Base-by-base conservation (phyloP, 2,888 invertebrate genomes). In the Dasysyrphus tricinctus region DNA sequence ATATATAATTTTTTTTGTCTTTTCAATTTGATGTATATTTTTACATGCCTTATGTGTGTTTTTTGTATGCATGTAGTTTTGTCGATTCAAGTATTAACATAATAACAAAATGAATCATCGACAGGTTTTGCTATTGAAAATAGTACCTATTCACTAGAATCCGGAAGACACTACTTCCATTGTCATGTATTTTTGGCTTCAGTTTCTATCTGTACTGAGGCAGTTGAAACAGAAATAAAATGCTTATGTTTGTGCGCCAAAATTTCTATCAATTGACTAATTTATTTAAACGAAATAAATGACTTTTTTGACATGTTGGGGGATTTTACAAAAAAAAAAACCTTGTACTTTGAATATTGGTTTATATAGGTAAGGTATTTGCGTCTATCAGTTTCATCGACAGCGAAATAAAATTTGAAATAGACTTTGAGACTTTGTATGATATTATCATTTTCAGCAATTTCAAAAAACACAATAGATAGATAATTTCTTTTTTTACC, bases 291-390 rank as follows among this genome's bases (percentile, higher is more conserved):
- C 24, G 29, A 29, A 76, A 24, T 61, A 39, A 65, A 56, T 24
- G 37, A 56, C 75, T 75, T 75, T 34, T 56, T 19, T 3, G 19
- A 76, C 37, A 39, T 77, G 57, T 39, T 67, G 39, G 39, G 47
- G 37, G 16, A 9, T 37, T 39, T 51, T 51, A 51, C 12, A 51
- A 51, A 1, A 24, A 51, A 12, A 51, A 51, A 19, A 24, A 49
- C 3, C 8, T 54, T 54, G 51, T 24, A 51, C 24, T 24, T 24
- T 51, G 19, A 9, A 51, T 14, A 29, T 24, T 47, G 16, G 9
- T 16, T 54, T 54, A 11, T 24, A 24, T 24, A 24, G 24, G 24
- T 24, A 24, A 24, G 24, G 24, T 24, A 3, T n/a, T n/a, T 19
- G 9, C 19, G 19, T 19, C 9, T 19, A 19, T 49, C 49, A 49